Conservation (phyloP, 2,888 invertebrate species). For the Holacanthella duospinosa region DNA sequence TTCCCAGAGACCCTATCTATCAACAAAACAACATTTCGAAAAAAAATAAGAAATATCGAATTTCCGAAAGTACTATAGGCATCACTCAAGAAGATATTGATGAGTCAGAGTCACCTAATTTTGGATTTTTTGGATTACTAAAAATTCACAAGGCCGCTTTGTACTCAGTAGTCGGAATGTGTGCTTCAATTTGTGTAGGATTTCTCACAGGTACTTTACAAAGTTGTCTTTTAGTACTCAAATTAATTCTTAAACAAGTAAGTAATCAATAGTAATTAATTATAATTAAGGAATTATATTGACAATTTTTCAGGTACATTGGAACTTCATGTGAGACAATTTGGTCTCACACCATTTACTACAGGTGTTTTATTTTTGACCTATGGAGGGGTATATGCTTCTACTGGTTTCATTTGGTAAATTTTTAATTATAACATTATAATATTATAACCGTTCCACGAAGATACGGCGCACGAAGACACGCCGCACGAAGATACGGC, state of each 20-base stretch:
- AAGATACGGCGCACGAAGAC: too few species aligned
- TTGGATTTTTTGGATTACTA: not conserved
- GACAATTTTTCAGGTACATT: conserved; percentile 40
- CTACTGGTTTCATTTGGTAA: conserved; percentile 61
- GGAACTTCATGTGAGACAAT: conserved; percentile 48
- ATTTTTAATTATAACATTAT: not conserved
- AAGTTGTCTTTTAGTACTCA: not conserved
- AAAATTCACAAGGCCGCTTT: conserved; percentile 36
- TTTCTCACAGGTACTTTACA: conserved; percentile 47
- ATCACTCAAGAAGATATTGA: not conserved
- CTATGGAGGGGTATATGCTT: conserved; percentile 68
- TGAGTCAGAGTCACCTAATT: not conserved
- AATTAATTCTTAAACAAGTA: not conserved
- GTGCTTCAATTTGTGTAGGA: conserved; percentile 42
- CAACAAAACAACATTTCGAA: not conserved
- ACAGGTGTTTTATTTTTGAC: conserved; percentile 73
- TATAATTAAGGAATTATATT: not conserved
- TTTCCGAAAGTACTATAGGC: not conserved
- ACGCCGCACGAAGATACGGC: too few species aligned
- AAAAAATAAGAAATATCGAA: not conserved
- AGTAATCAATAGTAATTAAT: too few species aligned
- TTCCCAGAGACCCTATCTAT: conserved; percentile 8
- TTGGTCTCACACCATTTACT: conserved; percentile 56
- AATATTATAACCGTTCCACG: too few species aligned
- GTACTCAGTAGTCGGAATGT: conserved; percentile 38